Evolutionary conservation across 2,797 vertebrate species (phyloP), one percentile per base, ranked within the genome.

Genomic region (Mormyrus hasselquistii): DNA sequence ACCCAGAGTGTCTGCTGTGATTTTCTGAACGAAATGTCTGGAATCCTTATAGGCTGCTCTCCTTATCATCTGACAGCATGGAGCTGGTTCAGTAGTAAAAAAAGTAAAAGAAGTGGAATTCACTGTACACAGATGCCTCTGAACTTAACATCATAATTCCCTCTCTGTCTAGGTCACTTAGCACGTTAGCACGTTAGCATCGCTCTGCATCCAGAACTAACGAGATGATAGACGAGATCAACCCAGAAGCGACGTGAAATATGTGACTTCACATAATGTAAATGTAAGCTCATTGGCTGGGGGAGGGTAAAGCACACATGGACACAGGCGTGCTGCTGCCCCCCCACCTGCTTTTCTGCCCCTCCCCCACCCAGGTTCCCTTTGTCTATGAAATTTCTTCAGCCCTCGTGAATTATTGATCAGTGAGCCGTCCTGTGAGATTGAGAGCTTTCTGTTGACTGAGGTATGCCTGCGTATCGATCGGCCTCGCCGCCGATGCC

Each of bases 381-480:
- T 92, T 89, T 91, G 90, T 91, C 92, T 93, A 94, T 94, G 93
- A 92, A 90, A 94, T 95, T 91, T 93, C 90, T 93, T 79, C 88
- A 86, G 88, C 88, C 9, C 90, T 87, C 87, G 91, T 95, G 93
- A 96, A 96, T 96, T 95, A 96, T 96, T 96, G 95, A 96, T 93
- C 89, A 90, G 93, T 90, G 92, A 91, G 84, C 34, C 91, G 87
- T 95, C 95, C 91, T 90, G 0, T 89, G 94, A 94, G 95, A 93
- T 88, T 47, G 62, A 73, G 89, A 73, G 89, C 88, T 44, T 47
- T 86, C 44, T 90, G 50, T 91, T 91, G 82, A 90, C 90, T 91
- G 89, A 89, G 92, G 92, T 93, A 92, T 73, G 90, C 91, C 93
- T 92, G 91, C 91, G 88, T 88, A 87, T 29, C 34, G 84, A 90